phyloP scores from a whole-genome alignment of 2,888 invertebrate genomes.

The Saturnia japonica region DNA sequence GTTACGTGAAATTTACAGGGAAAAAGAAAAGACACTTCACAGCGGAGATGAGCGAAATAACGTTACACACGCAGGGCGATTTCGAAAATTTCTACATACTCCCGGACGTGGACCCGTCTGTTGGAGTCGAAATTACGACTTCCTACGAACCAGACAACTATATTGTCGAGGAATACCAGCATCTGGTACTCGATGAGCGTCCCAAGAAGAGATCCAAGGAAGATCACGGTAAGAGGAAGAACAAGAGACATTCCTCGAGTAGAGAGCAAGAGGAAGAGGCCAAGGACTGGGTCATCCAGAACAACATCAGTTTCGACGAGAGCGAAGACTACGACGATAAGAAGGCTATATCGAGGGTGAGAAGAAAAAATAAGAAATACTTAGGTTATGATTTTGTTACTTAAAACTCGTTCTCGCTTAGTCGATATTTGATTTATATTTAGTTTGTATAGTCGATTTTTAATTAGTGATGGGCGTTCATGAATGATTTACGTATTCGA shows the following conservation, averaged over 20 bases:
- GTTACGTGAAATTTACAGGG: slow-evolving; percentile 25
- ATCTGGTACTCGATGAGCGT: slow-evolving; percentile 63
- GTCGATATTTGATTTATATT: slow-evolving; percentile 1
- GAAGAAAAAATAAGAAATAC: slow-evolving; percentile 78
- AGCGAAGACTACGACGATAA: slow-evolving; percentile 67
- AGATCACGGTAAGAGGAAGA: slow-evolving; percentile 52
- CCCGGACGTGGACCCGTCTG: slow-evolving; percentile 71
- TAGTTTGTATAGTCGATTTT: slow-evolving; percentile 4
- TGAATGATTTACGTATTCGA: no score
- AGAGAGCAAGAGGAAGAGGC: slow-evolving; percentile 48
- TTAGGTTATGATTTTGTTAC: slow-evolving; percentile 73
- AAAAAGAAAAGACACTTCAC: slow-evolving; percentile 75
- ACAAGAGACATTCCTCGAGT: slow-evolving; percentile 43
- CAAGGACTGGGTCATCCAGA: slow-evolving; percentile 69
- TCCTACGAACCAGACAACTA: slow-evolving; percentile 73
- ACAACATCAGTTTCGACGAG: slow-evolving; percentile 61
- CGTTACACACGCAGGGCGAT: slow-evolving; percentile 56
- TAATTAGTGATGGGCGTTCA: no score
- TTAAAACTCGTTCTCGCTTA: slow-evolving; percentile 35
- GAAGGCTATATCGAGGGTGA: slow-evolving; percentile 60
- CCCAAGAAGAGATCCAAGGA: slow-evolving; percentile 58
- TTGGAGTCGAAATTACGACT: slow-evolving; percentile 70
- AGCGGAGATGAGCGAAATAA: slow-evolving; percentile 69
- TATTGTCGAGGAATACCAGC: slow-evolving; percentile 68
- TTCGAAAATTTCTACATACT: slow-evolving; percentile 76